A percentile compares a stretch with the other conserved stretches of the same genome.
Evolutionary conservation across 2,797 vertebrate genomes (phyloP).

Genomic region (Emys orbicularis): DNA sequence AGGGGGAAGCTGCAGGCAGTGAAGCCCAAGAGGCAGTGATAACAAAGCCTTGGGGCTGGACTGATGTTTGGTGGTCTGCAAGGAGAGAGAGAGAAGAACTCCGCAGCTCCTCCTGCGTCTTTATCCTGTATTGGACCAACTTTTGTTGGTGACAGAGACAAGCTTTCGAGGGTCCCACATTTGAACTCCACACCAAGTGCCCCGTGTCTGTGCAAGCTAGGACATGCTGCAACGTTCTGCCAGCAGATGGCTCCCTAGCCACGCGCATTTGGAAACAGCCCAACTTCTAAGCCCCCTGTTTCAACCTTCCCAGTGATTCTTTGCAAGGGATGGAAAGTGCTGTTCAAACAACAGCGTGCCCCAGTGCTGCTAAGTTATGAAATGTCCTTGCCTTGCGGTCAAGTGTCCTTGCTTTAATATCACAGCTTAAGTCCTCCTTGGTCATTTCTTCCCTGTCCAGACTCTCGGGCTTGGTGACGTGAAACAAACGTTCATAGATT

Average conservation of each 20-base stretch:
- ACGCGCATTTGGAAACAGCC: background rate
- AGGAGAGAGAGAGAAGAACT: background rate
- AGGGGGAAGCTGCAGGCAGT: too few relatives aligned
- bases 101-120: background rate
- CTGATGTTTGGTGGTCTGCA: background rate
- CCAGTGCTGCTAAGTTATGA: background rate
- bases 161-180: background rate
- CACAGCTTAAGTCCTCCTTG: background rate
- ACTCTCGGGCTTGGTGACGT: background rate
- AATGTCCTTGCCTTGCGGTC: background rate
- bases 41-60: background rate
- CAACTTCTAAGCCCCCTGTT: background rate
- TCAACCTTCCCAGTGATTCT: background rate
- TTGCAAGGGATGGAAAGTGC: background rate
- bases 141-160: background rate
- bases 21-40: too few relatives aligned
- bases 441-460: background rate
- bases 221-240: background rate
- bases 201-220: too few relatives aligned
- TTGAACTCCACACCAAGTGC: background rate
- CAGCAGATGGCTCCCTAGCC: background rate
- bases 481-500: background rate
- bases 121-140: background rate
- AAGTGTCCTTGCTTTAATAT: background rate
- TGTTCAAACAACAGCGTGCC: background rate